These are phyloP conservation scores for Lindbergichthys nudifrons DNA, from an alignment of 2,797 vertebrate genomes.

Conservation along the genomic window DNA sequence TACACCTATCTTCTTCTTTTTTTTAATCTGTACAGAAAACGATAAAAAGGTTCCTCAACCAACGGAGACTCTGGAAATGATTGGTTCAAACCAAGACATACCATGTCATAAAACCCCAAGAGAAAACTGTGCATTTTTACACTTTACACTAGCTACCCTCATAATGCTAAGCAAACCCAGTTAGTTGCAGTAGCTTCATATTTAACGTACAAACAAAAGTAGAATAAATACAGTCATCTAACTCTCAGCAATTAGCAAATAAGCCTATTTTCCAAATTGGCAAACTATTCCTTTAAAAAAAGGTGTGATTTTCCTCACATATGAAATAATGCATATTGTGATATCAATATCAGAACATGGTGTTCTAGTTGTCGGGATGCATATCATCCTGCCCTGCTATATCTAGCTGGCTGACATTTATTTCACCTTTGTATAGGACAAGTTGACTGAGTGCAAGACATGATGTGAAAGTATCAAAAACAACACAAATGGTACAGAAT, in stretches of 20 bases:
- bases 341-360: slow-evolving; percentile 6
- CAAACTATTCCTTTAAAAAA: not conserved
- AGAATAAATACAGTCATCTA: not conserved
- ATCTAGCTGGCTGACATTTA: slow-evolving; percentile 10
- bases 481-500: not conserved
- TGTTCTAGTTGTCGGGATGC: not conserved
- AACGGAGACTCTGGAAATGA: no score
- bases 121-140: no score
- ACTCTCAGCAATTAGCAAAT: not conserved
- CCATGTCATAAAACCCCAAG: no score
- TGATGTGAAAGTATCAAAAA: not conserved
- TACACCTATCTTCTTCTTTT: no score
- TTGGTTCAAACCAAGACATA: no score
- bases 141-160: no score
- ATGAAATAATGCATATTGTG: not conserved
- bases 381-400: not conserved
- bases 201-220: no score
- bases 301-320: not conserved
- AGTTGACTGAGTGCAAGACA: not conserved
- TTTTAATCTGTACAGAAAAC: no score
- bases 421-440: not conserved
- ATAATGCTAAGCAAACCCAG: no score
- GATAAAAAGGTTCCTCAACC: no score
- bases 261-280: not conserved
- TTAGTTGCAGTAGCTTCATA: not conserved